Evolutionary conservation across 2,888 invertebrate species (phyloP).

Genomic region (Smittia sp.): DNA sequence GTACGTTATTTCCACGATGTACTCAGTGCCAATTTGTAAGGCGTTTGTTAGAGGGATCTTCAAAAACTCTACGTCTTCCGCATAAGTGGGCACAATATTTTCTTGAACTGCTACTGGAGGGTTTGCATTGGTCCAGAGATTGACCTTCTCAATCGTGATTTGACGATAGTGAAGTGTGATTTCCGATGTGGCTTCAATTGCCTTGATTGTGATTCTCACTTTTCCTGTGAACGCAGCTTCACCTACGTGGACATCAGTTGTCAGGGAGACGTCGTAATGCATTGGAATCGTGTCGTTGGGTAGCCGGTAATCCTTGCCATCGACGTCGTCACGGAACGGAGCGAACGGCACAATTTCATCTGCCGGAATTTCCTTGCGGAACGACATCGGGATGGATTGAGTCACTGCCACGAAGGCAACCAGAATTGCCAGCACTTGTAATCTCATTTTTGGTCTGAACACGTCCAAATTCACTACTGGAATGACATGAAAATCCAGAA

Average conservation of each 20-base stretch:
- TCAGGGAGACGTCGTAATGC: conserved; percentile 55
- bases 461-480: not conserved
- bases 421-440: not conserved
- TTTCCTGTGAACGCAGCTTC: not conserved
- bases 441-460: not conserved
- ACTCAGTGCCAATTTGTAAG: not conserved
- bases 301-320: conserved; percentile 51
- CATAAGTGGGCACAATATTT: not conserved
- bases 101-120: not conserved
- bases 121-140: not conserved
- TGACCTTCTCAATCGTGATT: not conserved
- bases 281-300: conserved; percentile 57
- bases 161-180: not conserved
- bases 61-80: conserved; percentile 6
- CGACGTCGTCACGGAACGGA: not conserved
- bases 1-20: conserved; percentile 55
- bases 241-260: conserved; percentile 47
- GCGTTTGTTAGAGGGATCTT: not conserved
- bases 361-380: not conserved
- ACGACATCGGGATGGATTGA: too few species aligned
- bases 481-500: not conserved
- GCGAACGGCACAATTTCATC: not conserved
- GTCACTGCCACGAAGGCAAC: not conserved
- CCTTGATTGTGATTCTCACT: not conserved
- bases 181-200: not conserved